Conservation (phyloP, 53 echinoderm and acorn worm species). For the Echinarachnius parma region DNA sequence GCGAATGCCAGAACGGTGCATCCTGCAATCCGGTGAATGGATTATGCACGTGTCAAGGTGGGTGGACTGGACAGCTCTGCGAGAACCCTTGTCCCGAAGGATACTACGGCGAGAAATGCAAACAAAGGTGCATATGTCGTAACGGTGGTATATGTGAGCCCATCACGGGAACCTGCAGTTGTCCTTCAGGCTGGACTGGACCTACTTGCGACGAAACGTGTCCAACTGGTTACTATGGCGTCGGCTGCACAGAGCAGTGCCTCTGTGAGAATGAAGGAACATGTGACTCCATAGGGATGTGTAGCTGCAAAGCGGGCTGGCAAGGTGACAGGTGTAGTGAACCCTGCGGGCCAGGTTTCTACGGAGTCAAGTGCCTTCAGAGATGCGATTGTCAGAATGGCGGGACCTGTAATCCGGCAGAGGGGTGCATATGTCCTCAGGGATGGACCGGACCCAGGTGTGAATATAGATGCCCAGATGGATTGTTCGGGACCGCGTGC, state of each 20-base stretch:
- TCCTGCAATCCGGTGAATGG: conserved; percentile 17
- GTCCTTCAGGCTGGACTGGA: conserved; percentile 44
- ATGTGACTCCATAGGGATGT: conserved; percentile 32
- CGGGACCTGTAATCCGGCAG: conserved; percentile 21
- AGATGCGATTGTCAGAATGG: conserved; percentile 49
- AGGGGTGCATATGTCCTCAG: conserved; percentile 27
- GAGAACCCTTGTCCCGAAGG: conserved; percentile 28
- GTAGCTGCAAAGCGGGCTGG: conserved; percentile 39
- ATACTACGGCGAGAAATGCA: conserved; percentile 30
- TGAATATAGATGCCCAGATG: conserved; percentile 32
- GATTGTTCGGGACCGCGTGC: conserved; percentile 56
- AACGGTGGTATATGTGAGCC: conserved; percentile 36
- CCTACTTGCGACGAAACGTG: conserved; percentile 30
- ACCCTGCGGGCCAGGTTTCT: conserved; percentile 1
- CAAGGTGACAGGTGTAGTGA: conserved; percentile 22
- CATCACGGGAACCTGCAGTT: conserved; percentile 37
- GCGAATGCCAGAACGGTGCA: conserved; percentile 57
- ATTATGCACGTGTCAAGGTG: conserved; percentile 42
- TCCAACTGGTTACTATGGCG: conserved; percentile 20
- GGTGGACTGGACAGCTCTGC: conserved; percentile 57
- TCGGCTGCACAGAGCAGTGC: conserved; percentile 23
- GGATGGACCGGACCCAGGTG: conserved; percentile 51
- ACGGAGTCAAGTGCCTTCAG: conserved; percentile 36
- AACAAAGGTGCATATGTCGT: conserved; percentile 21
- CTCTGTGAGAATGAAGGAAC: conserved; percentile 39